Evolutionary conservation across 92 coral and sea anemone species (phyloP), one percentile per base, ranked within the genome.

Genomic region (Micromussa lordhowensis): DNA sequence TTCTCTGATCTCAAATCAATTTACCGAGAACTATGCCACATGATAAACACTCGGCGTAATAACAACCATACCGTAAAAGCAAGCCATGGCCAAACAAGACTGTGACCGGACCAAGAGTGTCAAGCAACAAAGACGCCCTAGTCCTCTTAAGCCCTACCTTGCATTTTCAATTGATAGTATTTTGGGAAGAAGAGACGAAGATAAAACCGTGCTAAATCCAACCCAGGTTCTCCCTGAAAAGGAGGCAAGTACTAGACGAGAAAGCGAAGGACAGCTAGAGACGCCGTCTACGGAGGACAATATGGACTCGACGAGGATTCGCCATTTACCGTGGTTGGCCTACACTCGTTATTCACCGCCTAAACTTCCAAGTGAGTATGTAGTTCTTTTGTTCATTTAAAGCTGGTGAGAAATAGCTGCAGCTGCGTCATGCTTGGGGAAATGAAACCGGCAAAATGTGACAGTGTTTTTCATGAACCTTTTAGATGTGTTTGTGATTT

Each of bases 281-380:
- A 19, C 74, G 29, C 53, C 13, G 18, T 26, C 26, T 58, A 28
- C 32, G 85, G 29, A 3, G 32, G 76, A 13, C 14, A 3, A 31
- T 5, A 4, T 36, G 44, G 64, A 75, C 59, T 38, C 64, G 3
- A 54, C 59, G 58, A 35, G 19, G 34, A 68, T 81, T 51, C 28
- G 86, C 51, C 87, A 89, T 28, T 89, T 95, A 18, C 97, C 96
- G 31, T 98, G 99, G 99, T 82, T 98, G 51, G 79, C 94, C 22
- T 98, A 92, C 73, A 93, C 99, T 19, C 92, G 99, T 69, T 98
- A 98, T 85, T 93, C 95, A 38, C 99, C 99, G 66, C 99, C 99
- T 7, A 98, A 96, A 77, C 90, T 98, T 35, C 99, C 99, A 64
- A 96, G 99, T 98, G 87, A 98, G 99, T 96, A 34, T 18, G 14